Percentiles rank a stretch among this genome's conserved stretches.
These are phyloP conservation scores for Cataglyphis rosenhaueri DNA, from an alignment of 2,888 invertebrate species.

Conservation along the genomic window DNA sequence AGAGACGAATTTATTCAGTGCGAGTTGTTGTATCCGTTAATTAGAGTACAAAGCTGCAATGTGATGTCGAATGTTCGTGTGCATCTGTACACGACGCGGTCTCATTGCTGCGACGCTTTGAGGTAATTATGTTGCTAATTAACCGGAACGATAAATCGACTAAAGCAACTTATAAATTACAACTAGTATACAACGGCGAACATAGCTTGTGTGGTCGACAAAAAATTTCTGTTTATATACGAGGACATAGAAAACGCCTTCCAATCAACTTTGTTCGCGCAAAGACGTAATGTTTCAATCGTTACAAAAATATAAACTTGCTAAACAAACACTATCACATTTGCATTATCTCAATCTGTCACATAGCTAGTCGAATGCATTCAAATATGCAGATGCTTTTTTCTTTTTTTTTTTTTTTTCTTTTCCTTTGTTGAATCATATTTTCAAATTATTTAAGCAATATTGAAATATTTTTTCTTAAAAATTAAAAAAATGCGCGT, in stretches of 20 bases:
- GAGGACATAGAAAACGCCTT: not conserved
- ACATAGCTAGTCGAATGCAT: not conserved
- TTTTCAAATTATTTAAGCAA: not conserved
- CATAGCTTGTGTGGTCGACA: not conserved
- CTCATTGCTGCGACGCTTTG: constrained; percentile 41
- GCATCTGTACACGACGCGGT: constrained; percentile 31
- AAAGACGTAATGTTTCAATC: constrained; percentile 36
- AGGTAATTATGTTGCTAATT: constrained; percentile 54
- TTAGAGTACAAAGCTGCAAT: constrained; percentile 50
- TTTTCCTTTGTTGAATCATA: not conserved
- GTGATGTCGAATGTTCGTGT: constrained; percentile 45
- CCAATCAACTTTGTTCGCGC: constrained; percentile 11
- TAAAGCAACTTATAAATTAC: constrained; percentile 54
- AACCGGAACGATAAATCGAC: constrained; percentile 50
- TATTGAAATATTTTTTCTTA: not conserved
- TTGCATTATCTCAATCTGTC: not conserved
- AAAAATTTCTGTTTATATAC: not conserved
- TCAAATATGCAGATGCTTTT: not conserved
- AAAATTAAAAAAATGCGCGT: not conserved
- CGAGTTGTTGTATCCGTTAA: constrained; percentile 50
- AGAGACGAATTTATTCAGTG: constrained; percentile 44
- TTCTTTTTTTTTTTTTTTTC: not conserved
- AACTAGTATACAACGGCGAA: constrained; percentile 10
- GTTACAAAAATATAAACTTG: constrained; percentile 58
- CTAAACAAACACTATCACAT: constrained; percentile 33